Percentiles rank a stretch among this genome's conserved stretches.
These are phyloP conservation scores for Alsophila aescularia DNA, from an alignment of 2,888 invertebrate species.

Conservation along the genomic window DNA sequence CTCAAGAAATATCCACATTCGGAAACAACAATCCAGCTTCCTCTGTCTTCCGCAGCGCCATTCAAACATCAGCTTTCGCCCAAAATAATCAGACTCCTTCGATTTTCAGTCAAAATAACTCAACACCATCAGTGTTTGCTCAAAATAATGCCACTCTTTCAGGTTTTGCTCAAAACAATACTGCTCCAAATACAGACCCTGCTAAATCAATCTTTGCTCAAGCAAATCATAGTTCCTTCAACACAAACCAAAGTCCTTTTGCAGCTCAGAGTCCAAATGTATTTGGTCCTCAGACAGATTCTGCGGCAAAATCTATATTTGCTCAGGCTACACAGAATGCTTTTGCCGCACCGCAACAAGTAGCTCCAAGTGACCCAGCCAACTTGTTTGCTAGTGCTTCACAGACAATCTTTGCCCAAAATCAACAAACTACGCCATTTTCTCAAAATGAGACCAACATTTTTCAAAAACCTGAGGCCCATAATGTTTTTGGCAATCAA, in stretches of 20 bases:
- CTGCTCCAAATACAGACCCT: constrained; percentile 16
- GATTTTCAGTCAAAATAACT: constrained; percentile 35
- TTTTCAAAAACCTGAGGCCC: constrained; percentile 41
- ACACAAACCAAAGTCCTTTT: constrained; percentile 24
- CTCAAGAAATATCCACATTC: constrained; percentile 43
- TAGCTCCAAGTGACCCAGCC: constrained; percentile 39
- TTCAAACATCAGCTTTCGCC: constrained; percentile 45
- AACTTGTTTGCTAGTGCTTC: constrained; percentile 55
- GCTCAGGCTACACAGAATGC: constrained; percentile 53
- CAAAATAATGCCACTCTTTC: constrained; percentile 29
- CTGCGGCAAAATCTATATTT: constrained; percentile 42
- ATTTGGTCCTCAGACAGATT: constrained; percentile 26
- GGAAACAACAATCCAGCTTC: constrained; percentile 47
- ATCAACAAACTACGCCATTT: constrained; percentile 35
- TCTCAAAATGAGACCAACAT: constrained; percentile 33
- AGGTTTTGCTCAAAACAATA: constrained; percentile 19
- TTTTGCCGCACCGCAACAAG: constrained; percentile 16
- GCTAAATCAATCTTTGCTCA: constrained; percentile 63
- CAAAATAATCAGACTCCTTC: constrained; percentile 30
- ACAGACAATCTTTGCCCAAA: constrained; percentile 22
- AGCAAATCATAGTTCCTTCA: constrained; percentile 53
- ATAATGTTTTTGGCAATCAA: constrained; percentile 45
- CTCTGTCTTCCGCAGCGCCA: constrained; percentile 65
- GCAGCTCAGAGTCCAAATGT: constrained; percentile 9
- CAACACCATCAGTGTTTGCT: constrained; percentile 34